phyloP scores from a whole-genome alignment of 2,888 invertebrate species.

The Agrilus cyanescens region DNA sequence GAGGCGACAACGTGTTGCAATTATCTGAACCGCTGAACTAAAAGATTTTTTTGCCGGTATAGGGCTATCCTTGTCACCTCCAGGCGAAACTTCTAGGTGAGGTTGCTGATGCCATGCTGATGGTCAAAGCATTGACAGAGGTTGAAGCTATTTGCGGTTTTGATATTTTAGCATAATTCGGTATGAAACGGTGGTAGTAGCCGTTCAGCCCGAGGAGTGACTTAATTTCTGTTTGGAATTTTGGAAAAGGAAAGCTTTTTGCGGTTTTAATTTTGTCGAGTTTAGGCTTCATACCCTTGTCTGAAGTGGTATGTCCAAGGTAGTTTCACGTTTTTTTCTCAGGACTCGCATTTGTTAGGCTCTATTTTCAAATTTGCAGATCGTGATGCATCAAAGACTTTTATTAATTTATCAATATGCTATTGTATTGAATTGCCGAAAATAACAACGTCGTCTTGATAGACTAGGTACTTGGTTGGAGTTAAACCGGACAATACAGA shows the following conservation, averaged over 20 bases:
- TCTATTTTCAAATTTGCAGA: constrained; percentile 16
- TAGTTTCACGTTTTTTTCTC: constrained; percentile 18
- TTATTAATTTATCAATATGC: constrained; percentile 10
- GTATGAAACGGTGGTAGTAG: constrained; percentile 11
- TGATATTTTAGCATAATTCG: constrained; percentile 12
- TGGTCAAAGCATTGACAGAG: no score
- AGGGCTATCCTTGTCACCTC: no score
- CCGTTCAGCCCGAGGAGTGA: constrained; percentile 17
- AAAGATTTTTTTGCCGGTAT: no score
- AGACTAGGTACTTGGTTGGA: constrained; percentile 12
- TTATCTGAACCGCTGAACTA: no score
- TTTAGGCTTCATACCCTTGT: constrained; percentile 22
- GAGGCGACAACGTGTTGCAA: no score
- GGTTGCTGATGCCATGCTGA: no score
- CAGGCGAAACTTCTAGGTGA: no score
- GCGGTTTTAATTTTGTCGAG: constrained; percentile 21
- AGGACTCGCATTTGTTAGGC: constrained; percentile 16
- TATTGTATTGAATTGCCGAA: constrained; percentile 16
- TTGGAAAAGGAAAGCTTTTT: constrained; percentile 16
- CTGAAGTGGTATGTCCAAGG: constrained; percentile 23
- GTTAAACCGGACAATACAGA: constrained; percentile 11
- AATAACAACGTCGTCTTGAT: constrained; percentile 22
- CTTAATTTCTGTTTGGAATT: constrained; percentile 20
- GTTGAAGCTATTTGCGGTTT: no score
- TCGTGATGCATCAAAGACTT: constrained; percentile 13